These are phyloP conservation scores for Phyllotreta striolata DNA, from an alignment of 2,888 invertebrate species.

Conservation along the genomic window DNA sequence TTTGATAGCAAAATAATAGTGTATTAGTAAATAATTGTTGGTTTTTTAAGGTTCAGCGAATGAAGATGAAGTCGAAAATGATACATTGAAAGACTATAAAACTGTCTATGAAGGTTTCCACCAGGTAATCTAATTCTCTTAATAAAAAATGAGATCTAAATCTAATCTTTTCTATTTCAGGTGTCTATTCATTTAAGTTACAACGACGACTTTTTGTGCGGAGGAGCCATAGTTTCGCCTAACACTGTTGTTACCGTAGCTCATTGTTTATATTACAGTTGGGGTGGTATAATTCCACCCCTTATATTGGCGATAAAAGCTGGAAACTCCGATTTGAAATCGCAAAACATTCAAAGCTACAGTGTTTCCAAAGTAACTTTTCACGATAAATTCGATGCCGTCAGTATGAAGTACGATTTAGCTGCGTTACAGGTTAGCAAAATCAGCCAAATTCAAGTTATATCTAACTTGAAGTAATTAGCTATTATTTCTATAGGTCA, in stretches of 20 bases:
- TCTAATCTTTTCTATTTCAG: conserved; percentile 28
- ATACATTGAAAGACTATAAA: too few species aligned
- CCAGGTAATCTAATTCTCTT: neutral
- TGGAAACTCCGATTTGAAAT: conserved; percentile 29
- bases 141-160: neutral
- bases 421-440: conserved; percentile 35
- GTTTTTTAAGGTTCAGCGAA: neutral
- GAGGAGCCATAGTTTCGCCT: conserved; percentile 32
- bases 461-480: too few species aligned
- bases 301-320: conserved; percentile 36
- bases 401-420: conserved; percentile 33
- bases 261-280: conserved; percentile 37
- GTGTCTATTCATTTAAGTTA: conserved; percentile 35
- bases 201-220: conserved; percentile 38
- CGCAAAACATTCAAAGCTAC: conserved; percentile 11
- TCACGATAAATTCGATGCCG: conserved; percentile 34
- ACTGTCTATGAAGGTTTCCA: neutral
- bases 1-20: too few species aligned
- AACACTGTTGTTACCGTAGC: conserved; percentile 36
- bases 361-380: conserved; percentile 32
- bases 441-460: neutral
- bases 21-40: too few species aligned
- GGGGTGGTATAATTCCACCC: conserved; percentile 39
- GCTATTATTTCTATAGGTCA: neutral
- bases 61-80: neutral